A percentile compares a stretch with the other conserved stretches of the same genome.
These are phyloP conservation scores for Drosophila sordidula DNA, from an alignment of 2,888 invertebrate species.

Conservation along the genomic window DNA sequence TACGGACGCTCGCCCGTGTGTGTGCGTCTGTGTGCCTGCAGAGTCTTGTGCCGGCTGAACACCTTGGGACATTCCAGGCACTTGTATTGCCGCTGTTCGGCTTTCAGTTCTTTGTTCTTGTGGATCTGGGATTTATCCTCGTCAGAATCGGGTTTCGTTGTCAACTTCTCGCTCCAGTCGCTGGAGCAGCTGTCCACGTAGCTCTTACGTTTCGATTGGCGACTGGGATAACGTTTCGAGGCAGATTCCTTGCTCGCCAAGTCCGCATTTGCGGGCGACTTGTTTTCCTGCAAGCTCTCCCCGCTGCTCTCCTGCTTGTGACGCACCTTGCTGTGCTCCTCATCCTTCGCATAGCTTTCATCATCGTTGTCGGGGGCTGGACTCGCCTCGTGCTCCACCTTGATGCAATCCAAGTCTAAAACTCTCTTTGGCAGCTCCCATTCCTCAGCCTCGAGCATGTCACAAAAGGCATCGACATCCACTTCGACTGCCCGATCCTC, in stretches of 20 bases:
- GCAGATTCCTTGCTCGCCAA: background rate
- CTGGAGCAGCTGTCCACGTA: background rate
- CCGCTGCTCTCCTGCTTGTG: background rate
- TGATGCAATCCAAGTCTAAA: conserved; percentile 5
- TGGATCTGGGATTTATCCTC: background rate
- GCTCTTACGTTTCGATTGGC: background rate
- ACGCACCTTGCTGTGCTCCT: background rate
- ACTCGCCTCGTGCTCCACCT: conserved; percentile 15
- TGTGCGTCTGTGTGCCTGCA: conserved; percentile 12
- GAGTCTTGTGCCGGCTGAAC: conserved; percentile 5
- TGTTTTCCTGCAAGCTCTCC: background rate
- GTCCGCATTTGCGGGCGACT: background rate
- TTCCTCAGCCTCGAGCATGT: conserved; percentile 27
- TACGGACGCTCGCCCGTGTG: conserved; percentile 30
- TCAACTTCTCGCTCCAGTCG: background rate
- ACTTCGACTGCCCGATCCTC: background rate
- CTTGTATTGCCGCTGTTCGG: background rate
- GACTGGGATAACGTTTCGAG: conserved; percentile 1
- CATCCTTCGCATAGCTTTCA: background rate
- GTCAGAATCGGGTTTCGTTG: background rate
- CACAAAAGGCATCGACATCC: conserved; percentile 21
- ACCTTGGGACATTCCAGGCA: conserved; percentile 18
- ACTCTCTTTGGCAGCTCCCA: conserved; percentile 23
- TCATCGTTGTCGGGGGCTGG: background rate
- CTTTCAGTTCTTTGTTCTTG: background rate